Evolutionary conservation across 2,888 invertebrate species (phyloP), one percentile per base, ranked within the genome.

Genomic region (Athalia rosae): DNA sequence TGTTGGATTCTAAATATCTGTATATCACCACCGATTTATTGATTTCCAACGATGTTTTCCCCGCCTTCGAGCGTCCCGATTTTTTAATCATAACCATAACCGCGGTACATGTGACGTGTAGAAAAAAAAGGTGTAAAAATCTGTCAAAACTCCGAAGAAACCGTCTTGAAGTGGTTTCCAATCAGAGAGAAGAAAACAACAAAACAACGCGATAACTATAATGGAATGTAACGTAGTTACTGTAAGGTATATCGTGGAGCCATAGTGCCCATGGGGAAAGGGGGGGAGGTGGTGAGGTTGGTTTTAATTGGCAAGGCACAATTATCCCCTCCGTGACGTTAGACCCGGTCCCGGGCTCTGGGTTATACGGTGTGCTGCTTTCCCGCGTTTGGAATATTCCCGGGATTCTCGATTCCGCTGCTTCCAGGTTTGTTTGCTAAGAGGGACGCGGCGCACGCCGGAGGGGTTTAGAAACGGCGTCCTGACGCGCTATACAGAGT

Each of bases 351-450:
- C 71, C 56, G 43, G 77, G 61, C 73, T 74, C 67, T 53, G 50
- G 53, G 62, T 53, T 9, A n/a, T n/a, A 53, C 58, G 56, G 58
- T 71, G 58, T 45, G 67, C 58, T 71, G 56, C 28, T 28, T 28
- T 28, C 28, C 28, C 58, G 43, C 59, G 76, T 76, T 74, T 58
- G 74, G 64, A 63, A 78, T 78, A 78, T 78, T 79, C 78, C 84
- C 82, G 83, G 83, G 84, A 85, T 82, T 87, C 81, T 82, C 74
- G 74, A 62, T 61, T 74, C 74, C 50, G 48, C 74, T 48, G 74
- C 61, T 59, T 59, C 74, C 61, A 11, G 61, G 74, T 74, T 74
- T 74, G 74, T 74, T 74, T 74, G 74, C 74, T 28, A 28, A 74
- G 74, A 74, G 74, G 74, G 74, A 74, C 48, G 71, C 47, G 45